Evolutionary conservation across 2,113 vertebrate species (phyloP).

Genomic region (Lonchura striata): DNA sequence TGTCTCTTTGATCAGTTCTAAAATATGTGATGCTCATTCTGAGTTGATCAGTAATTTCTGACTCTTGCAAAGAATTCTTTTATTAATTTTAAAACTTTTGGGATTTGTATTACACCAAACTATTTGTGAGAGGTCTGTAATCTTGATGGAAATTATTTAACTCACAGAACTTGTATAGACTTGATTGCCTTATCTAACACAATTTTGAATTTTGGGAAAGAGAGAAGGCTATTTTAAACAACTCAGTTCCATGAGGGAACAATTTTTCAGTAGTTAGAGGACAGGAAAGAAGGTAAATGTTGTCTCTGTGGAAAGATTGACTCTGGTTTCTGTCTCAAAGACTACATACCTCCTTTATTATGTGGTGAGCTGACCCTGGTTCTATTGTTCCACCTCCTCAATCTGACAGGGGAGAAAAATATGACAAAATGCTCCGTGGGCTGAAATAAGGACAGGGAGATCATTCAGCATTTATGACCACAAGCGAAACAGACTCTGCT

Average conservation of each 20-base stretch:
- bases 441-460: background rate
- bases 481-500: background rate
- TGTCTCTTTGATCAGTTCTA: slow-evolving; percentile 26
- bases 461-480: background rate
- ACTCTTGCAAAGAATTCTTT: background rate
- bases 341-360: background rate
- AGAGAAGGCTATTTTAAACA: background rate
- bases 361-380: background rate
- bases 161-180: background rate
- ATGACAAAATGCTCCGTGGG: accelerated
- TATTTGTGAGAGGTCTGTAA: background rate
- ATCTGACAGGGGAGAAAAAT: background rate
- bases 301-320: background rate
- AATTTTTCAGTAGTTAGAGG: background rate
- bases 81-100: background rate
- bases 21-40: background rate
- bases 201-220: background rate
- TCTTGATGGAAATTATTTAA: background rate
- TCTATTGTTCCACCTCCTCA: background rate
- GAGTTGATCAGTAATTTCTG: slow-evolving; percentile 1
- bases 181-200: background rate
- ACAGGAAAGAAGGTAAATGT: background rate
- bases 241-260: background rate
- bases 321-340: background rate
- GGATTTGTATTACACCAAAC: background rate